Base-by-base conservation (phyloP, 2,888 invertebrate genomes). In the Drosophila vallismaia region DNA sequence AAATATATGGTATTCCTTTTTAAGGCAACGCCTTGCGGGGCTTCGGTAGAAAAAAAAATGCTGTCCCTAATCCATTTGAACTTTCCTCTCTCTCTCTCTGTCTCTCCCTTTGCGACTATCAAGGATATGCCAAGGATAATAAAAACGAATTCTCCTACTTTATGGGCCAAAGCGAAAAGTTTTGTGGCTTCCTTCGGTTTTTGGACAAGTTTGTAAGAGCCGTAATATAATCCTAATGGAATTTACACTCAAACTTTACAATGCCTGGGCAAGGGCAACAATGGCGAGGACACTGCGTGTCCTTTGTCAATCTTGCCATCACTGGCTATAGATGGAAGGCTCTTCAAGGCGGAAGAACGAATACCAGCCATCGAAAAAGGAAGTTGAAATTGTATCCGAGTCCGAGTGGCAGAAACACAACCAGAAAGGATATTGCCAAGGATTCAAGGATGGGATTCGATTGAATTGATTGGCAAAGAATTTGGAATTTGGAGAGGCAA, bases 151-250 rank as follows among this genome's bases (percentile, higher is more conserved):
- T 75, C 86, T 71, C 53, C 74, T 82, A 79, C 48, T 86, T 82
- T 81, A 80, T 86, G 84, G 69, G 77, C 62, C 86, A 77, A 14
- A 40, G 59, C 44, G 70, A 86, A 76, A 86, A 76, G 68, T 86
- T 85, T 81, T 87, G 83, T 70, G 88, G 86, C 79, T 81, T 87
- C 76, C 31, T 46, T 55, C 45, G 49, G 49, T 45, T 50, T 42
- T 14, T 14, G 14, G 19, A 19, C 19, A 29, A 53, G 52, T 58
- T 42, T 71, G 66, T 71, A 52, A 64, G 49, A 33, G 49, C 62
- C 64, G 86, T 88, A 86, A 86, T 80, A 78, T 88, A 88, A 86
- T 88, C 88, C 88, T 86, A 88, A 86, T 86, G 88, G 86, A 86
- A 86, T 88, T 86, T 88, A 81, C 80, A 76, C 80, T 87, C 75